Percentiles rank a stretch among this genome's conserved stretches.
Evolutionary conservation across 2,888 invertebrate genomes (phyloP).

Genomic region (Acleris laterana): DNA sequence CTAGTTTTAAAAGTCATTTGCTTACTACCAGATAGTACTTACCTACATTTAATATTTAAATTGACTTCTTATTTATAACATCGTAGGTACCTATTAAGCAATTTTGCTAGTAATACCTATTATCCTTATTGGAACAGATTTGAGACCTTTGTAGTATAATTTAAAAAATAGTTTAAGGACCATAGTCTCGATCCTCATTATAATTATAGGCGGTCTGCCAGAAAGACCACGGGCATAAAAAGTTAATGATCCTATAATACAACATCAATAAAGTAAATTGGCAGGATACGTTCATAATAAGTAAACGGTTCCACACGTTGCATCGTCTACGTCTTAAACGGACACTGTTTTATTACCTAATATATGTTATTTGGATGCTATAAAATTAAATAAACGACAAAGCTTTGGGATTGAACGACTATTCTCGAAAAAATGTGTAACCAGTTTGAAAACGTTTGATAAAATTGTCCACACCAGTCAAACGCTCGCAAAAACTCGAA

Average conservation of each 20-base stretch:
- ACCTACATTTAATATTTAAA: conserved; percentile 53
- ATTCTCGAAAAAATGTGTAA: conserved; percentile 46
- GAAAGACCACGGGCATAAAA: conserved; percentile 73
- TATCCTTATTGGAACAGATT: conserved; percentile 69
- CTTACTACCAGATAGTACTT: conserved; percentile 51
- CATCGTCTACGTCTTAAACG: conserved; percentile 47
- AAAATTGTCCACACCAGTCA: conserved; percentile 61
- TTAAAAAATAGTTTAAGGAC: conserved; percentile 77
- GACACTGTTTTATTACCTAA: conserved; percentile 30
- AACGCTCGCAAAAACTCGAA: conserved; percentile 62
- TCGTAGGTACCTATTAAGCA: conserved; percentile 64
- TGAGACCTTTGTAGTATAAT: conserved; percentile 67
- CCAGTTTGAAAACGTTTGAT: conserved; percentile 58
- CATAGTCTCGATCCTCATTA: conserved; percentile 62
- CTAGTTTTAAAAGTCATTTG: conserved; percentile 41
- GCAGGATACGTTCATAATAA: conserved; percentile 74
- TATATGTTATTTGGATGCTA: conserved; percentile 26
- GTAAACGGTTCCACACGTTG: conserved; percentile 71
- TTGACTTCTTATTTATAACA: conserved; percentile 56
- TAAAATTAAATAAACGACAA: conserved; percentile 8
- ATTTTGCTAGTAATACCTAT: conserved; percentile 59
- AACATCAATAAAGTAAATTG: conserved; percentile 81
- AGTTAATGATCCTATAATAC: conserved; percentile 77
- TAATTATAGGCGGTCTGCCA: conserved; percentile 75
- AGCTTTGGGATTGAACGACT: conserved; percentile 19